Evolutionary conservation across 2,113 vertebrate species (phyloP).

Genomic region (Macquaria australasica): DNA sequence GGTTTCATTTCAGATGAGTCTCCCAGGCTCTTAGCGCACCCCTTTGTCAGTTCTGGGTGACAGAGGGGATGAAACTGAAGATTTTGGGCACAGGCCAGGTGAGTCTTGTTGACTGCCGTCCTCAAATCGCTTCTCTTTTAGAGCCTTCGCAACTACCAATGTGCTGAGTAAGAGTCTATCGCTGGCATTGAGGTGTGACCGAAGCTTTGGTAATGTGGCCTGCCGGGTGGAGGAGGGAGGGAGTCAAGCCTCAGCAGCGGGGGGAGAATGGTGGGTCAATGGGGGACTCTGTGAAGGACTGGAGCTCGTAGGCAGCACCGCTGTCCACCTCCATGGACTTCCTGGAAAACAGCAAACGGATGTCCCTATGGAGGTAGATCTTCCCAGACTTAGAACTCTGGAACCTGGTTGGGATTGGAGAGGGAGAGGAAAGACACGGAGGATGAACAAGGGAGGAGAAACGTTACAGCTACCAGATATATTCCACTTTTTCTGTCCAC

Average conservation of each 20-base stretch:
- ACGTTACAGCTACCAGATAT: neutral
- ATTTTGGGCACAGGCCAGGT: constrained; percentile 40
- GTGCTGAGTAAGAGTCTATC: constrained; percentile 45
- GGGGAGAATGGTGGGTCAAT: constrained; percentile 96
- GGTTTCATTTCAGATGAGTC: constrained; percentile 46
- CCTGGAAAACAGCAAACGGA: constrained; percentile 97
- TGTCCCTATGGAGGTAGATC: constrained; percentile 99
- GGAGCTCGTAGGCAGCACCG: constrained; percentile 98
- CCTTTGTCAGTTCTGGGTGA: constrained; percentile 47
- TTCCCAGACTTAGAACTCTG: constrained; percentile 99
- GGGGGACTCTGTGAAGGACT: constrained; percentile 97
- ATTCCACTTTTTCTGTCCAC: neutral
- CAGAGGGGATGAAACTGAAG: constrained; percentile 34
- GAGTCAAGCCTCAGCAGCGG: constrained; percentile 87
- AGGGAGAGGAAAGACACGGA: neutral
- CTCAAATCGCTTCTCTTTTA: constrained; percentile 39
- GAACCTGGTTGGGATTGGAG: constrained; percentile 88
- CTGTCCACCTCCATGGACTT: constrained; percentile 99
- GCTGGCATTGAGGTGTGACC: constrained; percentile 61
- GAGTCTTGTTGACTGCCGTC: constrained; percentile 45
- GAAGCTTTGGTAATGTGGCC: constrained; percentile 45
- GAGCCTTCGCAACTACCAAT: constrained; percentile 22
- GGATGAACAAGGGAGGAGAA: neutral
- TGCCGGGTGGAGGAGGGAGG: constrained; percentile 17
- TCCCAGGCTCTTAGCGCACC: constrained; percentile 29